These are phyloP conservation scores for Drosophila santomea DNA, from an alignment of 1,140 invertebrate genomes.

Conservation along the genomic window DNA sequence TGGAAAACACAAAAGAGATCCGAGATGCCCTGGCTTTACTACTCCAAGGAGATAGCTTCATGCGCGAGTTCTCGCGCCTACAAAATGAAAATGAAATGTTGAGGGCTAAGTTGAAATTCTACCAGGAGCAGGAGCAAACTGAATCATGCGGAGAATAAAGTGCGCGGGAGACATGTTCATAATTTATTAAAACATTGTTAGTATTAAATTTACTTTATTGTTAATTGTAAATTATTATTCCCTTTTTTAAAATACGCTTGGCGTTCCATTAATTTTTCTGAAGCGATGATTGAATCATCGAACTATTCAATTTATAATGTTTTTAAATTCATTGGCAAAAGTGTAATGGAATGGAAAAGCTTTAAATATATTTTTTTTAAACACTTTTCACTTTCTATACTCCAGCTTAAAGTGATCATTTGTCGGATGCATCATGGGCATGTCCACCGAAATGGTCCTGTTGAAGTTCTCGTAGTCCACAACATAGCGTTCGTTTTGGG, in stretches of 20 bases:
- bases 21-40: conserved; percentile 56
- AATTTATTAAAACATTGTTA: conserved; percentile 1
- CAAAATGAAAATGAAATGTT: conserved; percentile 67
- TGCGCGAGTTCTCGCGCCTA: conserved; percentile 58
- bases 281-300: too few relatives aligned
- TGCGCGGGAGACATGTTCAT: too few relatives aligned
- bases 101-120: conserved; percentile 43
- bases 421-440: conserved; percentile 30
- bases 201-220: background rate
- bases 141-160: conserved; percentile 9
- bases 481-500: conserved; percentile 94
- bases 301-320: too few relatives aligned
- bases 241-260: background rate
- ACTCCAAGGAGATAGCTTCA: conserved; percentile 62
- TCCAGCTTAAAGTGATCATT: conserved; percentile 50
- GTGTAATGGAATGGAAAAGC: background rate
- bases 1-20: conserved; percentile 55
- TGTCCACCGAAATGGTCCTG: conserved; percentile 87
- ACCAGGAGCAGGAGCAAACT: background rate
- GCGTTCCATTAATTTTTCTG: background rate
- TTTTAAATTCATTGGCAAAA: background rate
- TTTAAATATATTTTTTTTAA: background rate
- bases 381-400: conserved; percentile 21
- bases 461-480: conserved; percentile 98
- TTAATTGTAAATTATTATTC: background rate